Base-by-base conservation (phyloP, 1,140 invertebrate genomes). In the Drosophila watanabei region DNA sequence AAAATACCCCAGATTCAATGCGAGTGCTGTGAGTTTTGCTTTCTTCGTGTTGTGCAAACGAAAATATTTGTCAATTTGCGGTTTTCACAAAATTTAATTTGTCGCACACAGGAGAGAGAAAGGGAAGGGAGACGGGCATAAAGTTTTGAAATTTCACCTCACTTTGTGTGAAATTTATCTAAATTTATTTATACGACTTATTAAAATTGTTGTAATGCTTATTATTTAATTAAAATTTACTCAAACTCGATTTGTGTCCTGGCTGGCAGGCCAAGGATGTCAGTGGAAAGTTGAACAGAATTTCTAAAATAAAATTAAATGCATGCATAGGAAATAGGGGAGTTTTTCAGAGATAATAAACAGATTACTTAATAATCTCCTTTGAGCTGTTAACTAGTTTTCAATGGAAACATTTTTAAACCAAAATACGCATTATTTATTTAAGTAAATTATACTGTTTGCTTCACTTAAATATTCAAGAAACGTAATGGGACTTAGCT, bases 61-160 rank as follows among this genome's bases (percentile, higher is more conserved):
- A 90, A 90, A 90, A 90, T 90, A 90, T 90, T 90, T 90, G 86
- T 80, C 86, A 86, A 90, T 90, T 90, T 90, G 86, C 51, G 86
- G 86, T 78, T 80, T 90, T 73, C 59, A 77, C 65, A 80, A 90
- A 90, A 90, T 90, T 90, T 86, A 90, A 86, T 90, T 90, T 90
- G 64, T 56, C 60, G 75, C 54, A 81, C 52, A 52, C n/a, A n/a
- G 52, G 37, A 9, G 24, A 33, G 20, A n/a, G 6, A 11, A 35
- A 4, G 10, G 5, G 2, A n/a, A 4, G 4, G 52, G 58, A 32
- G 32, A 68, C 16, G 24, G 33, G 43, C 54, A 51, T 78, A 70
- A 80, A 82, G 80, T 79, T 82, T 32, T 2, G 16, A 18, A 54
- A 75, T 72, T 79, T 66, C n/a, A 46, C 49, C 51, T 37, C 18